Base-by-base conservation (phyloP, 2,888 invertebrate species). In the Dryococelus australis region DNA sequence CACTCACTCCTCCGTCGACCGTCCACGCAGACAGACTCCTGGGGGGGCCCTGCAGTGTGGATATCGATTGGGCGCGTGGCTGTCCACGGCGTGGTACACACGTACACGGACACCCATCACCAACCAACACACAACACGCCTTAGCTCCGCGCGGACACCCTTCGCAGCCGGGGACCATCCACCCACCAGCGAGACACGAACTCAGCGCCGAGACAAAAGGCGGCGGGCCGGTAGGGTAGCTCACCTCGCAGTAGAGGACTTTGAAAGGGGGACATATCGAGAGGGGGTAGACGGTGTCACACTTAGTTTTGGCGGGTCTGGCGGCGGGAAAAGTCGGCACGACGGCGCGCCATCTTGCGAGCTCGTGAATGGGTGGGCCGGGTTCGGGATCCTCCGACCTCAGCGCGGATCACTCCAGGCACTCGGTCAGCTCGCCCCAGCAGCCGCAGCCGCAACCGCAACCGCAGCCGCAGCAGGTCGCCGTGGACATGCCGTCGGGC, bases 341-440 rank as follows among this genome's bases (percentile, higher is more conserved):
- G 65, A 65, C 65, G 65, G 65, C 65, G 65, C 65, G 28, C 47
- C 65, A 85, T 85, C 79, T 78, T 79, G 85, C 87, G 65, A 53
- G 86, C 85, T 85, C 43, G 88, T 88, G 88, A 88, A 88, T 88
- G 88, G 88, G 88, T 88, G 85, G 88, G 43, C 88, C 88, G 80
- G 88, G 87, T 43, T 87, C 88, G 12, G 87, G 65, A 47, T 86
- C 86, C 16, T 87, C 88, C 86, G 86, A 88, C 81, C 88, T 88
- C 20, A 88, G 88, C 87, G 87, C 88, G 87, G 88, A 88, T 51
- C 65, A 86, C 35, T 51, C 86, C 86, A 86, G 65, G 16, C 65
- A 86, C 86, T 24, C 26, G 16, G n/a, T 27, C 53, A 10, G 27
- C 53, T 35, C 27, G 26, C 51, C 28, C 24, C 85, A 47, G 47